Base-by-base conservation (phyloP, 2,113 vertebrate genomes). In the Rhinichthys klamathensis region DNA sequence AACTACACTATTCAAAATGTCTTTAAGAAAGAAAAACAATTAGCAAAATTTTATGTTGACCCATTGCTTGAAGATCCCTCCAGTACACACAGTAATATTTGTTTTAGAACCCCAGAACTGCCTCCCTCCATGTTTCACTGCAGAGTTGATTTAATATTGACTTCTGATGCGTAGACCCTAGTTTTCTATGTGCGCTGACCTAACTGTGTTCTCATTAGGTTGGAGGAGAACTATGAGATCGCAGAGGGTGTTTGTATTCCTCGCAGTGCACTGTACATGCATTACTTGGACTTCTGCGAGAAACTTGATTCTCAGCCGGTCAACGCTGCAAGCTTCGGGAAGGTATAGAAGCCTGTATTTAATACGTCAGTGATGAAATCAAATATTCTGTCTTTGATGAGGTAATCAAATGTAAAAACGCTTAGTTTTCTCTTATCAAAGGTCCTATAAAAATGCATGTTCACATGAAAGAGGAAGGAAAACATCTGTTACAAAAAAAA, bases 211-310 rank as follows among this genome's bases (percentile, higher is more conserved):
- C 74, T 23, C 25, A 25, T 32, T 93, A 99, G 98, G 98, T 90
- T 99, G 94, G 98, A 99, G 90, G 98, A 99, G 92, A 99, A 99
- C 92, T 99, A 99, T 10, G 98, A 99, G 93, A 99, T 99, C 80
- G 97, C 98, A 0, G 98, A 99, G 93, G 98, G 98, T 0, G 98
- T 99, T 79, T 99, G 98, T 87, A 99, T 99, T 70, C 98, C 98
- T 18, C 95, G 98, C 79, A 99, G 98, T 6, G 98, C 98, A 84
- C 97, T 99, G 83, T 99, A 99, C 93, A 99, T 99, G 98, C 98
- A 99, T 87, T 99, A 99, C 92, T 94, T 99, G 91, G 98, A 99
- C 91, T 99, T 99, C 94, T 98, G 98, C 8, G 98, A 99, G 92
- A 99, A 99, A 93, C 98, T 98, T 0, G 98, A 99, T 91, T 97